Conservation (phyloP, 2,113 vertebrate species). For the Oreochromis niloticus region DNA sequence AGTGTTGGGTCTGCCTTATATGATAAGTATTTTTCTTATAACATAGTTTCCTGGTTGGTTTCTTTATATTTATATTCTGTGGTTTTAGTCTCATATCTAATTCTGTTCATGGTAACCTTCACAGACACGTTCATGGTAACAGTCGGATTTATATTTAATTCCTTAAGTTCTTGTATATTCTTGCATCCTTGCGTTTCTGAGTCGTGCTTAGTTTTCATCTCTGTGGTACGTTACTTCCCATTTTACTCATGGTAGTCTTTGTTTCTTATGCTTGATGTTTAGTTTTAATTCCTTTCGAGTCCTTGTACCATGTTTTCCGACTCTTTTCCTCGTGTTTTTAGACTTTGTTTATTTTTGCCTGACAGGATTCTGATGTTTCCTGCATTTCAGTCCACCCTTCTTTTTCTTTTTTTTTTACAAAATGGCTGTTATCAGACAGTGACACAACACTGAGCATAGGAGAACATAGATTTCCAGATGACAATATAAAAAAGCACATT, state of each 20-base stretch:
- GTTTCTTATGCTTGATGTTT: not conserved
- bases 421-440: not conserved
- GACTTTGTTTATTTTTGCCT: not conserved
- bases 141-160: not conserved
- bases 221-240: not conserved
- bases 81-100: not conserved
- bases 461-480: not conserved
- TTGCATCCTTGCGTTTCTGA: not conserved
- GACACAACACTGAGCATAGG: not conserved
- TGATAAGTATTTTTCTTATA: not conserved
- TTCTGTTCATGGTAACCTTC: not conserved
- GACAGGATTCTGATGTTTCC: not conserved
- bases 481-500: not conserved
- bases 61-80: not conserved
- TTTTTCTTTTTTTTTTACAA: accelerated
- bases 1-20: not conserved
- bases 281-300: not conserved
- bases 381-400: not conserved
- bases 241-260: not conserved
- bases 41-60: not conserved
- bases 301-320: not conserved
- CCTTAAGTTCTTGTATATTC: not conserved
- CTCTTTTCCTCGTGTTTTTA: not conserved
- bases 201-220: not conserved
- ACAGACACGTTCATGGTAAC: not conserved